A percentile compares a stretch with the other conserved stretches of the same genome.
These are phyloP conservation scores for Heptranchias perlo DNA, from an alignment of 2,113 vertebrate genomes.

Conservation along the genomic window DNA sequence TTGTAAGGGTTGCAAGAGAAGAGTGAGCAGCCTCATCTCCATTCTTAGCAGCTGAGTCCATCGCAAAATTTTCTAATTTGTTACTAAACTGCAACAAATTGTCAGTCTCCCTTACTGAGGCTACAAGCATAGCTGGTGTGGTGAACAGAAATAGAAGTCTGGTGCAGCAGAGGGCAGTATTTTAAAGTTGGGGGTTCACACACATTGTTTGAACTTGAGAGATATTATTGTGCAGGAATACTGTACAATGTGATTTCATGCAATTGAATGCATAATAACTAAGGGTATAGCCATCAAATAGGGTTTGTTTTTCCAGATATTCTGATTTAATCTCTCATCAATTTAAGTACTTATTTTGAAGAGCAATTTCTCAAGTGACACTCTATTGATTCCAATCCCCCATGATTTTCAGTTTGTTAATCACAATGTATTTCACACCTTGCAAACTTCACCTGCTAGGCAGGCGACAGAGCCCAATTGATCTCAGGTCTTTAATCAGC, in stretches of 20 bases:
- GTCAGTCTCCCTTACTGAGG: not conserved
- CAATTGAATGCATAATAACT: not conserved
- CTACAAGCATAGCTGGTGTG: not conserved
- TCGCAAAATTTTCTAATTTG: not conserved
- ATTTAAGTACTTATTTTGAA: too few relatives aligned
- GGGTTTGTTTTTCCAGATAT: not conserved
- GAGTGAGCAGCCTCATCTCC: not conserved
- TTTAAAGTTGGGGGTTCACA: not conserved
- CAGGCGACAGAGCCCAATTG: not conserved
- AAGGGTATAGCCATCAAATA: not conserved
- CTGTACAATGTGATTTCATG: too few relatives aligned
- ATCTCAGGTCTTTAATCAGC: not conserved
- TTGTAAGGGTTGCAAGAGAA: not conserved
- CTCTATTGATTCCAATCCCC: not conserved
- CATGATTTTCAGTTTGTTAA: not conserved
- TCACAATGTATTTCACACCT: not conserved
- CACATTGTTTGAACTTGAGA: not conserved
- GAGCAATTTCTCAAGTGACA: not conserved
- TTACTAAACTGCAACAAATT: not conserved
- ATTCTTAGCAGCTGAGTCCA: not conserved
- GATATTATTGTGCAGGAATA: not conserved
- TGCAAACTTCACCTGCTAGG: not conserved
- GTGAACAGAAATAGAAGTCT: not conserved
- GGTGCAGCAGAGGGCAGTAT: not conserved
- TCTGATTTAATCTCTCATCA: too few relatives aligned